Evolutionary conservation across 2,888 invertebrate genomes (phyloP).

Genomic region (Deroplatys truncata): DNA sequence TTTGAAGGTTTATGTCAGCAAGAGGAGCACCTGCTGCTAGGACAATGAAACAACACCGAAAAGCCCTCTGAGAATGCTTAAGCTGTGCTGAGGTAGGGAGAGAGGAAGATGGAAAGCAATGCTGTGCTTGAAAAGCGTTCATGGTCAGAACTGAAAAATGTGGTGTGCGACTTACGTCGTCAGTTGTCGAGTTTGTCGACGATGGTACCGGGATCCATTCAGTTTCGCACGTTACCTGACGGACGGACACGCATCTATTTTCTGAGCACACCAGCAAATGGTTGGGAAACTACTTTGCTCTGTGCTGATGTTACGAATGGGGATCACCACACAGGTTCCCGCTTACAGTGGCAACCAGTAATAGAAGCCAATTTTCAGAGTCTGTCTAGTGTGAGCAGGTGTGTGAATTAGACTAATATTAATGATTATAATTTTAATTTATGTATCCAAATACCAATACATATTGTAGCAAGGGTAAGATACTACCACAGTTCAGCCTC

Average conservation of each 20-base stretch:
- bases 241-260: constrained; percentile 85
- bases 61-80: background rate
- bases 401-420: background rate
- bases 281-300: constrained; percentile 84
- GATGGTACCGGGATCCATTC: constrained; percentile 77
- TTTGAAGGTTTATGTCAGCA: background rate
- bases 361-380: constrained; percentile 72
- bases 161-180: constrained; percentile 75
- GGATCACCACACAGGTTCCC: constrained; percentile 17
- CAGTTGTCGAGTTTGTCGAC: constrained; percentile 73
- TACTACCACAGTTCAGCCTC: too few relatives aligned
- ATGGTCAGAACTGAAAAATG: constrained; percentile 77
- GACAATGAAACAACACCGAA: background rate
- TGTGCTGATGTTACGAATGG: constrained; percentile 66
- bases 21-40: background rate
- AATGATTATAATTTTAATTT: background rate
- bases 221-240: constrained; percentile 72
- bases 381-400: constrained; percentile 52
- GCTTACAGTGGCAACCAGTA: constrained; percentile 64
- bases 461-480: too few relatives aligned
- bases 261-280: constrained; percentile 79
- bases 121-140: constrained; percentile 39
- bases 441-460: too few relatives aligned
- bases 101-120: constrained; percentile 12
- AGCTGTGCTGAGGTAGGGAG: background rate